phyloP scores from a whole-genome alignment of 2,113 vertebrate species.

The Eonycteris spelaea region DNA sequence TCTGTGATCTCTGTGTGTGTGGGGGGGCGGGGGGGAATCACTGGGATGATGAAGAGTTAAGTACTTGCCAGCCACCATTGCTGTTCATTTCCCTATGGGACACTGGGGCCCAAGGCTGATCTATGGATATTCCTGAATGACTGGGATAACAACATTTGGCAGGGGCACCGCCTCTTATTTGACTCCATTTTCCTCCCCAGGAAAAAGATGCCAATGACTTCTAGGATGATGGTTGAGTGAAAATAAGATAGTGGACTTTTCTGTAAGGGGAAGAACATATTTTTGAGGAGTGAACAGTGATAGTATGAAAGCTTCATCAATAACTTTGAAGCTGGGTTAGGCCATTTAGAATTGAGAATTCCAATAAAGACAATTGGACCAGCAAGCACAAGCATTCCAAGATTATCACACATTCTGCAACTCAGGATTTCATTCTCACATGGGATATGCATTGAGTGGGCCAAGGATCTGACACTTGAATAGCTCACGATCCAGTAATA shows the following conservation, averaged over 20 bases:
- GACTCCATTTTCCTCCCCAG: neutral
- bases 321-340: neutral
- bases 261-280: neutral
- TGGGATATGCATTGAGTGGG: neutral
- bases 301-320: neutral
- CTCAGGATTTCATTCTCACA: neutral
- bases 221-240: neutral
- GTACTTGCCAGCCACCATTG: neutral
- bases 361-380: neutral
- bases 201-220: neutral
- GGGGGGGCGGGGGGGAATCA: too few species aligned
- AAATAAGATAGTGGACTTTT: neutral
- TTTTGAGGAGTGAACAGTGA: neutral
- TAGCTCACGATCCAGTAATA: neutral
- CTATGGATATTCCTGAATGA: neutral
- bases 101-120: accelerated
- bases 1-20: neutral
- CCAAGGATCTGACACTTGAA: neutral
- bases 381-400: neutral
- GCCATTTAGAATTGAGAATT: neutral
- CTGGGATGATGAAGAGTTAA: neutral
- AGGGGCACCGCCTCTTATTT: neutral
- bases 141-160: neutral
- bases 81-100: neutral
- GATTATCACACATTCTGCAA: neutral